Evolutionary conservation across 1,140 invertebrate genomes (phyloP), one percentile per base, ranked within the genome.

Genomic region (Bicyclus anynana): DNA sequence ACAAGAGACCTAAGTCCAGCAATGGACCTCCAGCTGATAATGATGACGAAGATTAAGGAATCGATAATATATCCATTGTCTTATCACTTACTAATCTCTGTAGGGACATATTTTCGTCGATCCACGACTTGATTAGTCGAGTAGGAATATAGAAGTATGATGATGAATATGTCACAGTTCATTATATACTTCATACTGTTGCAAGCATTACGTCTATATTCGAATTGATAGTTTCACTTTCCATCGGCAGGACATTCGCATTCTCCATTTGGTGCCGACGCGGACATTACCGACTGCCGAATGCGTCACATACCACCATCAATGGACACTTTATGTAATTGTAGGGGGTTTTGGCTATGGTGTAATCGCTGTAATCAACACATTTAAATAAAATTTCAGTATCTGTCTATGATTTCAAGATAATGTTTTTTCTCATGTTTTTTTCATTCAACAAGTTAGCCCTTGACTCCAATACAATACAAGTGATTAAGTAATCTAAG

Each of bases 111-210:
- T 78, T 66, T 66, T 62, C 65, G 38, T 20, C 16, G 55, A 50
- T 56, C 1, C 49, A 63, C 74, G 71, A 84, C 76, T 78, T 69
- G 80, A 69, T 77, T 50, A 77, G 69, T 78, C 76, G 71, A 75
- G 63, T 67, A 53, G 64, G 66, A 73, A 77, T 59, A 68, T 54
- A 57, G 62, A 69, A 78, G 67, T 88, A 83, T 81, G 65, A 72
- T 58, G 72, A 80, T 67, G 58, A 56, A 74, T 77, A 59, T 75
- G 70, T 67, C 68, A 81, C 77, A 69, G 66, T 72, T 69, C 69
- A 67, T 83, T 88, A 85, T 88, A 88, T 88, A 88, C 76, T 84
- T 82, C 75, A 81, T 69, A 81, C 69, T 88, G 82, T 84, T 86
- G 85, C 80, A 88, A 85, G 76, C 70, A 74, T 82, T 79, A 75